Conservation (phyloP, 2,888 invertebrate species). For the Coenonympha arcania region DNA sequence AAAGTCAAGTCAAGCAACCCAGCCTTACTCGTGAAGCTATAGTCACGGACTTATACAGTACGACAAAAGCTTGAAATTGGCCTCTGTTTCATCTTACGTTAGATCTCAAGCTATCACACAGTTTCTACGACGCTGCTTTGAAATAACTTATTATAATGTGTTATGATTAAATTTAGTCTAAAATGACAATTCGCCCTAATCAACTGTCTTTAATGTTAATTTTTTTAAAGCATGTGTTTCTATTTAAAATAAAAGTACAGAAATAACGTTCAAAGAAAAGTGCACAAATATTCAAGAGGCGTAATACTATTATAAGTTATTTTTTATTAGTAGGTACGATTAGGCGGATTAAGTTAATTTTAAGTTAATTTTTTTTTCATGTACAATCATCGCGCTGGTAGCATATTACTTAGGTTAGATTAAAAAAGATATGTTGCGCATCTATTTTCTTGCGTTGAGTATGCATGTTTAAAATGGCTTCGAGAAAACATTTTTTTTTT, state of each 20-base stretch:
- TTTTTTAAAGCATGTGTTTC: neutral
- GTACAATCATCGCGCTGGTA: slow-evolving; percentile 19
- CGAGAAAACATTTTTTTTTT: no score
- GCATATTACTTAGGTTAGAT: slow-evolving; percentile 14
- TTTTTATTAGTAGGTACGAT: slow-evolving; percentile 5
- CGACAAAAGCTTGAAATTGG: no score
- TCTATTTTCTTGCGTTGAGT: neutral
- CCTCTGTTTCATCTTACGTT: no score
- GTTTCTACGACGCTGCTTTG: no score
- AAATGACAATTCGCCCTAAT: neutral
- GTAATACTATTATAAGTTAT: neutral
- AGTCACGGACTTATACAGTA: no score
- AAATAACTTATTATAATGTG: no score
- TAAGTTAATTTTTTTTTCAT: slow-evolving; percentile 19
- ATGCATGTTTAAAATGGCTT: no score
- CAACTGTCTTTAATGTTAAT: neutral
- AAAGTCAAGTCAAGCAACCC: no score
- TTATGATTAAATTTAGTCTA: no score
- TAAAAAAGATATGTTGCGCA: slow-evolving; percentile 1
- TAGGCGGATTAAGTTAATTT: slow-evolving; percentile 11
- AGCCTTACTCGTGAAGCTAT: no score
- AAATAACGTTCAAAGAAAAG: neutral
- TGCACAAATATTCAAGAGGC: slow-evolving; percentile 4
- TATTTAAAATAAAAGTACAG: neutral
- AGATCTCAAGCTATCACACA: no score